phyloP scores from a whole-genome alignment of 1,140 invertebrate species.

The Cephus cinctus region DNA sequence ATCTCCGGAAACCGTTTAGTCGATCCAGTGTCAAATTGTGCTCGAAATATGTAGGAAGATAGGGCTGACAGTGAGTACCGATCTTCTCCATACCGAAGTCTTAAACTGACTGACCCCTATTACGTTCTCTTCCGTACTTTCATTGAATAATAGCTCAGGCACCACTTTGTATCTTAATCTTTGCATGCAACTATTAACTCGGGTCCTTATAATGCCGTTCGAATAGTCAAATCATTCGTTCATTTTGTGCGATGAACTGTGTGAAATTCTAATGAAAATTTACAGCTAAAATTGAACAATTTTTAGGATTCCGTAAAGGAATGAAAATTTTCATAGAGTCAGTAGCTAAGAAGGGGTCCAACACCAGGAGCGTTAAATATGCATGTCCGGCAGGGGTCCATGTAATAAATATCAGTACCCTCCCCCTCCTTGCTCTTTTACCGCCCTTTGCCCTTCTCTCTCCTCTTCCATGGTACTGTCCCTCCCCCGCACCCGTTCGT shows the following conservation, averaged over 20 bases:
- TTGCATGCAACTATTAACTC: too few species aligned
- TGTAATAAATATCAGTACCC: conserved; percentile 52
- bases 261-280: too few species aligned
- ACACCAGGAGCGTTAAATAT: conserved; percentile 49
- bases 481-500: conserved; percentile 21
- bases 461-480: conserved; percentile 16
- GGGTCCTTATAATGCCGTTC: too few species aligned
- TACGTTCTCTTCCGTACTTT: not conserved
- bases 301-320: too few species aligned
- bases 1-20: conserved; percentile 41
- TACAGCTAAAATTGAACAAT: too few species aligned
- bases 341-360: conserved; percentile 11
- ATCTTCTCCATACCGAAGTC: not conserved
- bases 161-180: not conserved
- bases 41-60: not conserved
- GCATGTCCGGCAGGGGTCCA: conserved; percentile 54
- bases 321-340: too few species aligned
- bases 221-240: too few species aligned
- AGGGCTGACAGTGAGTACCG: not conserved
- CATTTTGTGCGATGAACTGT: too few species aligned
- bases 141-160: not conserved
- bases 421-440: conserved; percentile 21
- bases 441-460: conserved; percentile 25
- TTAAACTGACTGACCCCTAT: not conserved
- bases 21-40: conserved; percentile 21